Conservation (phyloP, 2,888 invertebrate genomes). For the Molorchus minor region DNA sequence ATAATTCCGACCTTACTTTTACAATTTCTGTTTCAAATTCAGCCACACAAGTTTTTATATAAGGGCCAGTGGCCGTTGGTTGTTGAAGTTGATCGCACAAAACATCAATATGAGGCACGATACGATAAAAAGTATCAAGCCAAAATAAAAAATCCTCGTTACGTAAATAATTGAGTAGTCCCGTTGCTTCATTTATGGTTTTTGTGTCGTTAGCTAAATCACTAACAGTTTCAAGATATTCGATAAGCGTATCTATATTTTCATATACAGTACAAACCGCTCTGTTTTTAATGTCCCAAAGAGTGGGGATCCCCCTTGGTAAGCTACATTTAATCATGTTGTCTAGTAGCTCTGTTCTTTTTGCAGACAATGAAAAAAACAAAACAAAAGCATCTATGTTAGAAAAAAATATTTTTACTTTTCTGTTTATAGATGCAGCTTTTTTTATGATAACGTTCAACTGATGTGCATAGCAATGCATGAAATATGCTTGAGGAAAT, state of each 20-base stretch:
- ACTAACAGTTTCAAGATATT: not conserved
- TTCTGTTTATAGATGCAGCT: constrained; percentile 29
- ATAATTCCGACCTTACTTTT: not conserved
- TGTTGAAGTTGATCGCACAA: not conserved
- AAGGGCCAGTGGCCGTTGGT: not conserved
- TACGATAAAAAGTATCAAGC: not conserved
- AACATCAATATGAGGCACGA: not conserved
- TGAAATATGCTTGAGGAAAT: constrained; percentile 22
- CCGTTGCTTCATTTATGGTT: not conserved
- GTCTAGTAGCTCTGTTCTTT: not conserved
- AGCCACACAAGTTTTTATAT: constrained; percentile 1
- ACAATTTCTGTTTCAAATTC: not conserved
- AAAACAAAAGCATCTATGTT: not conserved
- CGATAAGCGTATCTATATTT: not conserved
- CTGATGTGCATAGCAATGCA: constrained; percentile 32
- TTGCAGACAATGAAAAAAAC: not conserved
- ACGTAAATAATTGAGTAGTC: constrained; percentile 3
- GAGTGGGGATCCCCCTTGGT: not conserved
- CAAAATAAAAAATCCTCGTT: constrained; percentile 1
- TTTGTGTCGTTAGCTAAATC: not conserved
- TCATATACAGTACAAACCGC: not conserved
- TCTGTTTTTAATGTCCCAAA: not conserved
- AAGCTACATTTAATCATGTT: not conserved
- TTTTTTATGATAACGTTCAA: constrained; percentile 37
- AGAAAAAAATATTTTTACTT: constrained; percentile 27